A percentile compares a stretch with the other conserved stretches of the same genome.
Conservation (phyloP, 2,797 vertebrate genomes). For the Coccyzus lansbergi region DNA sequence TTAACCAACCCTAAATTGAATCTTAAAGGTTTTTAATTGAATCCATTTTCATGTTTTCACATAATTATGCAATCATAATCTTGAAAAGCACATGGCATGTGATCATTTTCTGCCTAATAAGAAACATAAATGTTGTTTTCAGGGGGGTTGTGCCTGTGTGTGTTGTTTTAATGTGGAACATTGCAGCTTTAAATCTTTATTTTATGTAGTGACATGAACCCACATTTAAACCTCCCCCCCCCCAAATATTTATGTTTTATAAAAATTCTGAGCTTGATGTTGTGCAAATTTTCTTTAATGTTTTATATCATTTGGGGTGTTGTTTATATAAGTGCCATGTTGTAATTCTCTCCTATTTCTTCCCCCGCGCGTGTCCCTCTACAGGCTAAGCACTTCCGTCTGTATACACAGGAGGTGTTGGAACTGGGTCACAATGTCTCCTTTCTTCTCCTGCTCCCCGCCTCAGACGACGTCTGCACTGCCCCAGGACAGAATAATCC, state of each 20-base stretch:
- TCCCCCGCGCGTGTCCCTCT: constrained; percentile 80
- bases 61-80: constrained; percentile 84
- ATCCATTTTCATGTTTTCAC: constrained; percentile 85
- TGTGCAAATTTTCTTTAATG: constrained; percentile 81
- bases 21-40: constrained; percentile 84
- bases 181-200: constrained; percentile 82
- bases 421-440: constrained; percentile 95
- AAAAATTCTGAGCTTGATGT: constrained; percentile 82
- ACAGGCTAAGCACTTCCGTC: constrained; percentile 94
- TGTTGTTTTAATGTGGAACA: constrained; percentile 79
- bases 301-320: constrained; percentile 81
- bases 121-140: constrained; percentile 85
- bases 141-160: constrained; percentile 64
- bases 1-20: constrained; percentile 81
- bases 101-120: constrained; percentile 85
- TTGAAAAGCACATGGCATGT: constrained; percentile 81
- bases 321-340: constrained; percentile 83
- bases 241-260: constrained; percentile 83
- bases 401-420: constrained; percentile 98
- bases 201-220: constrained; percentile 83
- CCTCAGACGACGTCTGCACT: constrained; percentile 95
- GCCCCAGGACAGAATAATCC: constrained; percentile 98
- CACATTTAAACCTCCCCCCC: constrained; percentile 56
- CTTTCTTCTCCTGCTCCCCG: constrained; percentile 97
- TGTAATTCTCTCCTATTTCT: constrained; percentile 82